Conservation (phyloP, 2,113 vertebrate genomes). For the Panurus biarmicus region DNA sequence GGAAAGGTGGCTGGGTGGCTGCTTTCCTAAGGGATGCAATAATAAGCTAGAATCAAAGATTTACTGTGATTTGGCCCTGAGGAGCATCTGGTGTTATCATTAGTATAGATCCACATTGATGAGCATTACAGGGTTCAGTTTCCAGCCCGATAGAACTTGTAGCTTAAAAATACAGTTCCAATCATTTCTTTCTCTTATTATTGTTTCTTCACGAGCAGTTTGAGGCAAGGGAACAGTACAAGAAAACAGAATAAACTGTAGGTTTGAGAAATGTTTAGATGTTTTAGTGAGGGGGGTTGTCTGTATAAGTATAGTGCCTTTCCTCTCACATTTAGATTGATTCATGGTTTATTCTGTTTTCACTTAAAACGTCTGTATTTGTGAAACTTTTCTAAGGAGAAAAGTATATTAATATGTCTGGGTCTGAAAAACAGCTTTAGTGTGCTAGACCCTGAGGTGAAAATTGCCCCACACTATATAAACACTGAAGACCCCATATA, state of each 20-base stretch:
- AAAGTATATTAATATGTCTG: not conserved
- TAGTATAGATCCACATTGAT: not conserved
- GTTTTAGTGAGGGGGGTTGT: not conserved
- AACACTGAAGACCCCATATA: conserved; percentile 21
- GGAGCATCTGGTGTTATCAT: not conserved
- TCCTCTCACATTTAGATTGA: not conserved
- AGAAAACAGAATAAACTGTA: not conserved
- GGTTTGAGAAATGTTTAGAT: not conserved
- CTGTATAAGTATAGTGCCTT: not conserved
- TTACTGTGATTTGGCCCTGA: not conserved
- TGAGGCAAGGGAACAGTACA: not conserved
- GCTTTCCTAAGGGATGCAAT: conserved; percentile 3
- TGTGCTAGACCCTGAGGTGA: not conserved
- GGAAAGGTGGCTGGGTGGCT: not conserved
- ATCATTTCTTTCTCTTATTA: not conserved
- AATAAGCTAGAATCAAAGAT: not conserved
- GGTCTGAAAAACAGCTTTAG: not conserved
- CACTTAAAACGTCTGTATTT: not conserved
- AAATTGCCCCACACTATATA: not conserved
- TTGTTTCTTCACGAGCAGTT: not conserved
- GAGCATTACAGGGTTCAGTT: not conserved
- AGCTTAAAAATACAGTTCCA: not conserved
- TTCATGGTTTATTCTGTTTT: conserved; percentile 10
- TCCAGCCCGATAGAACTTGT: not conserved
- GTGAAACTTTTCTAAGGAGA: not conserved